Evolutionary conservation across 1,140 invertebrate species (phyloP).

Genomic region (Drosophila sp.): DNA sequence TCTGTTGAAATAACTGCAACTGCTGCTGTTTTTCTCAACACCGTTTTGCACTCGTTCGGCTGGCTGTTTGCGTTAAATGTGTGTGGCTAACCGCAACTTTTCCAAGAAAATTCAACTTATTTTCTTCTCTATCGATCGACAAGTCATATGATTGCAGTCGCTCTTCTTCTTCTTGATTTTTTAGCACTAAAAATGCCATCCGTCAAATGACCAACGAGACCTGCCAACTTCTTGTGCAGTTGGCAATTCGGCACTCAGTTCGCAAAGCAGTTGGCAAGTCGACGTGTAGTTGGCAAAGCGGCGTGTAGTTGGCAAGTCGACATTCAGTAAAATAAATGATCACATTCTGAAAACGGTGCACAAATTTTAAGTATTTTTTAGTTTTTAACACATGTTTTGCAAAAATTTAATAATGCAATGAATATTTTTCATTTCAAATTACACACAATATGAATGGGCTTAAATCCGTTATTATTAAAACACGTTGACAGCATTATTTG

Average conservation of each 20-base stretch:
- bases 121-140: constrained; percentile 72
- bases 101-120: constrained; percentile 65
- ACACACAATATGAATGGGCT: too few species aligned
- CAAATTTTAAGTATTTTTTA: too few species aligned
- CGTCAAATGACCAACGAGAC: constrained; percentile 37
- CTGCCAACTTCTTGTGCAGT: constrained; percentile 26
- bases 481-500: too few species aligned
- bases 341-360: too few species aligned
- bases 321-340: too few species aligned
- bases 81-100: constrained; percentile 16
- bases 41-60: constrained; percentile 47
- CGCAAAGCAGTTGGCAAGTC: constrained; percentile 5
- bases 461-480: too few species aligned
- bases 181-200: constrained; percentile 35
- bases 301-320: too few species aligned
- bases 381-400: not conserved
- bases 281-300: not conserved
- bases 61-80: constrained; percentile 44
- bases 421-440: too few species aligned
- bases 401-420: too few species aligned
- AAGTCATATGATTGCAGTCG: constrained; percentile 73
- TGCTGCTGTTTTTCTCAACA: constrained; percentile 16
- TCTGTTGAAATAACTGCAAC: not conserved
- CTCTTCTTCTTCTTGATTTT: constrained; percentile 32
- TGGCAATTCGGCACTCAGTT: not conserved